Percentiles rank a stretch among this genome's conserved stretches.
Conservation (phyloP, 2,113 vertebrate species). For the Psettodes erumei region DNA sequence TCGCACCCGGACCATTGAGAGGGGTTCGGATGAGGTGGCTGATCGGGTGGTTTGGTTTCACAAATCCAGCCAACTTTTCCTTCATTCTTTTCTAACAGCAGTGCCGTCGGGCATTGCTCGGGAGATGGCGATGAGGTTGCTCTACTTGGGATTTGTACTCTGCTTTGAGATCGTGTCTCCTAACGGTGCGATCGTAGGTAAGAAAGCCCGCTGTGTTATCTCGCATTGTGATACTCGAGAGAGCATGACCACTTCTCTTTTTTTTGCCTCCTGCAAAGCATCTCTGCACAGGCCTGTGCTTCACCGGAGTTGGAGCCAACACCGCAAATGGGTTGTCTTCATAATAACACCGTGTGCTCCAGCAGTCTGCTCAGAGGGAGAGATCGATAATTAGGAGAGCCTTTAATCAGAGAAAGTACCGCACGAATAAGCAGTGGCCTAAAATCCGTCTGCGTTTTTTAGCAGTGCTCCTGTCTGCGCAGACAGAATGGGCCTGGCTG, state of each 20-base stretch:
- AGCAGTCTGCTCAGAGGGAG: background rate
- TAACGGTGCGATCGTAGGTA: constrained; percentile 78
- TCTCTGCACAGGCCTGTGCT: constrained; percentile 68
- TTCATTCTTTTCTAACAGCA: constrained; percentile 66
- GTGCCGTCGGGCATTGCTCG: constrained; percentile 77
- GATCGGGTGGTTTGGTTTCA: constrained; percentile 60
- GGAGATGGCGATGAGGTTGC: constrained; percentile 81
- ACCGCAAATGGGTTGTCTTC: background rate
- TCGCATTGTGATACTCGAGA: constrained; percentile 62
- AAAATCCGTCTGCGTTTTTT: constrained; percentile 33
- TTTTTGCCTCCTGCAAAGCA: constrained; percentile 43
- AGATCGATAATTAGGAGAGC: constrained; percentile 19
- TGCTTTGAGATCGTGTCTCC: constrained; percentile 74
- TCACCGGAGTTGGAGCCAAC: constrained; percentile 55
- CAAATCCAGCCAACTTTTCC: constrained; percentile 73
- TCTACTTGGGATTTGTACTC: constrained; percentile 81
- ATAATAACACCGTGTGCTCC: constrained; percentile 31
- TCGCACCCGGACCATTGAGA: constrained; percentile 64
- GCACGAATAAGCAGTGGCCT: constrained; percentile 38
- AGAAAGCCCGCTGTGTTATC: constrained; percentile 68
- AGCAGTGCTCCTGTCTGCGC: constrained; percentile 47
- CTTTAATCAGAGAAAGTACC: constrained; percentile 41
- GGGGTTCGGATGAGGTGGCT: constrained; percentile 81
- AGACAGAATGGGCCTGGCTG: constrained; percentile 64
- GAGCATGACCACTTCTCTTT: constrained; percentile 57